Base-by-base conservation (phyloP, 2,888 invertebrate species). In the Pammene fasciana region DNA sequence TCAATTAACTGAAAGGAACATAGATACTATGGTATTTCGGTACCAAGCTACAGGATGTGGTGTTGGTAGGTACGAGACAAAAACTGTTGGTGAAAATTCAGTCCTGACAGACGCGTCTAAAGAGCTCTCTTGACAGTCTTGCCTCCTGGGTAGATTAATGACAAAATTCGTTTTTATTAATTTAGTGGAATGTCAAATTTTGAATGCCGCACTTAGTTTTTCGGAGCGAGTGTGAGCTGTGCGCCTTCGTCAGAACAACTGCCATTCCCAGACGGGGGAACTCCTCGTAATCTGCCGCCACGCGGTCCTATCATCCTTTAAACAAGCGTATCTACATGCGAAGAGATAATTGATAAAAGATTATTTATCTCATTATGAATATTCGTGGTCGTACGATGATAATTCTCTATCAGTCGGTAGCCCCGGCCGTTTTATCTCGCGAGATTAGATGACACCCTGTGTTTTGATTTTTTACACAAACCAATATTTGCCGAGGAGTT, bases 341-440 rank as follows among this genome's bases (percentile, higher is more conserved):
- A 82, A 82, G 88, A 91, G 92, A 91, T 92, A 92, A 92, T 91
- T 92, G 91, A 92, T 92, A 92, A 92, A 92, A 91, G 91, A 91
- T 90, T 90, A 92, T 92, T 91, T 92, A 92, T 92, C 92, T 92
- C 92, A 90, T 91, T 91, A 92, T 90, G 91, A 92, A 90, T 92
- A 92, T 90, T 90, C 89, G 90, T 86, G 87, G 89, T 79, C 88
- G 86, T 81, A 70, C 85, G 78, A 82, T 90, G 91, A 92, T 92
- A 92, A 92, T 90, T 89, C 92, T 88, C 83, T 92, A 92, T 92
- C 92, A 88, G 92, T 90, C 90, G 92, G 90, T 89, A 90, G 91
- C 92, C 92, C 90, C 91, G 85, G 73, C 66, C 76, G 87, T 86
- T 90, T 90, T 92, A 92, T 92, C 92, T 92, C 90, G 80, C 79